Percentiles rank a stretch among this genome's conserved stretches.
These are phyloP conservation scores for Helarctos malayanus DNA, from an alignment of 2,797 vertebrate species.

Conservation along the genomic window DNA sequence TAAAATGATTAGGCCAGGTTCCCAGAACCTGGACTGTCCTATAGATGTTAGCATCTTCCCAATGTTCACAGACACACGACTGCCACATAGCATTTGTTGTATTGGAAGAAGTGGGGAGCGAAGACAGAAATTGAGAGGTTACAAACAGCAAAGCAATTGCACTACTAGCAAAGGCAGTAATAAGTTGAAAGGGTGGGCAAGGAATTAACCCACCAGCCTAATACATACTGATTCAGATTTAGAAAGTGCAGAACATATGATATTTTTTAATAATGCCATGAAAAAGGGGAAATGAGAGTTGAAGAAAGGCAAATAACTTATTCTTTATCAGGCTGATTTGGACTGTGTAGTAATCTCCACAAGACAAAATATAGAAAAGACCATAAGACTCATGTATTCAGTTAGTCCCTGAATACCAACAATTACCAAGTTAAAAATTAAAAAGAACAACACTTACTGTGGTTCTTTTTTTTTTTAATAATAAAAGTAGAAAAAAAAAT, in stretches of 20 bases:
- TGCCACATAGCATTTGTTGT: not conserved
- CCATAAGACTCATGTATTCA: not conserved
- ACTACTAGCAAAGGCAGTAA: not conserved
- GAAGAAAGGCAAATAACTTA: constrained; percentile 21
- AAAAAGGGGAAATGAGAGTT: not conserved
- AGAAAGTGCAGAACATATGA: constrained; percentile 11
- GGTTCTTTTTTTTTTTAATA: not conserved
- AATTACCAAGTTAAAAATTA: not conserved
- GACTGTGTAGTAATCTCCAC: not conserved
- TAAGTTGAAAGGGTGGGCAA: not conserved
- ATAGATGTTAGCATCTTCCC: not conserved
- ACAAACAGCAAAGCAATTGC: not conserved
- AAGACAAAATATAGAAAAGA: not conserved
- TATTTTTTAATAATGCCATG: constrained; percentile 43
- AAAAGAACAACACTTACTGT: not conserved
- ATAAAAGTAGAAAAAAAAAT: not conserved
- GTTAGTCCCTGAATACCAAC: not conserved
- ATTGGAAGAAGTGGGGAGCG: not conserved
- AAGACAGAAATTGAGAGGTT: not conserved
- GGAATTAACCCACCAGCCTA: not conserved
- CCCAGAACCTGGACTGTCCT: not conserved
- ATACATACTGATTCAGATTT: not conserved
- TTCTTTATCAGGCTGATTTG: not conserved
- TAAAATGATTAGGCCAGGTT: not conserved
- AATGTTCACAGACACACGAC: not conserved